Evolutionary conservation across 2,888 invertebrate genomes (phyloP), one percentile per base, ranked within the genome.

Genomic region (Acanthopleura granulata): DNA sequence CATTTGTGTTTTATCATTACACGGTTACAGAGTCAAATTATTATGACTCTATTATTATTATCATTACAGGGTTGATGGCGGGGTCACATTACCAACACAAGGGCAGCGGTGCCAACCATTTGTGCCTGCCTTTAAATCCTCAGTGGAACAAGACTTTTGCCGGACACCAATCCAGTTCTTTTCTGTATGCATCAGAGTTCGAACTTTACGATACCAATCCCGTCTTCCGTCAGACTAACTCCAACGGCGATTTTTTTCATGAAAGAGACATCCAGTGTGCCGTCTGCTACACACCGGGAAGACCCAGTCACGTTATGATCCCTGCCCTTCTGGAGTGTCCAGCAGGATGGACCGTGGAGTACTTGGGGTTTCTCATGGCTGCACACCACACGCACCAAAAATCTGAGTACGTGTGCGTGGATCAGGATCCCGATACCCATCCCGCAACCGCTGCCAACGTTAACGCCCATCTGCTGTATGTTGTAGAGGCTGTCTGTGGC

Each of bases 401-500:
- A 12, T n/a, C 57, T n/a, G 57, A 57, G 22, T 57, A 57, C 22
- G 57, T 22, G 22, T 57, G 57, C 22, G 57, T 57, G 18, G 57
- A 57, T 22, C 57, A 57, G 57, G 57, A 57, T 12, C 57, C 57
- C 3, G 57, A 57, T 12, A 12, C 57, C 12, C 57, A 57, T 12
- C 57, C 57, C 22, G 57, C 6, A 1, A 57, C 57, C 18, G 22
- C 57, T n/a, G 12, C 3, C 3, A 57, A 57, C 57, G n/a, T 57
- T 12, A 57, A 57, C 57, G 57, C 6, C 18, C 3, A 57, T 57
- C 57, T 57, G n/a, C 57, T 57, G 57, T 57, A 57, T 57, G 12
- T 57, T 57, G 57, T 57, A 57, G 57, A 57, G 57, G 57, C 57
- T 57, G 57, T 57, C 6, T 57, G 57, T 57, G 57, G 57, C 22